Evolutionary conservation across 2,113 vertebrate genomes (phyloP), one percentile per base, ranked within the genome.

Genomic region (Cyprinus carpio): DNA sequence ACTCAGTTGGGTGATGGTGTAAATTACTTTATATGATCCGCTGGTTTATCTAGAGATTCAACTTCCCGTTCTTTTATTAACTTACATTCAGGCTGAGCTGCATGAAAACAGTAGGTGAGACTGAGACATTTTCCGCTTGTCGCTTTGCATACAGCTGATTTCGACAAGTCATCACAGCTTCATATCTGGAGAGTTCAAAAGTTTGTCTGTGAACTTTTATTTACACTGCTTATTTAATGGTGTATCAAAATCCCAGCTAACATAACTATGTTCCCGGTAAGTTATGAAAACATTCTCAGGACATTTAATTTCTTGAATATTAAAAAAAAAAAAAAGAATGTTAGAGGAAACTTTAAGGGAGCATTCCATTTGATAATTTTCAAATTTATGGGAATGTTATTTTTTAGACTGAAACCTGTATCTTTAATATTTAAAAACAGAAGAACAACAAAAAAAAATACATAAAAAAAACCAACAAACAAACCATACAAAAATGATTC

Each of bases 101-200:
- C 88, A 87, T 89, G 87, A 69, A 87, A 89, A 91, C 91, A 92
- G 87, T 90, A 87, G 88, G 88, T 87, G 87, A 92, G 89, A 92
- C 91, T 83, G 85, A 91, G 83, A 89, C 87, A 92, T 93, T 92
- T 94, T 94, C 91, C 90, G 90, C 92, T 87, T 94, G 92, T 94
- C 93, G 91, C 92, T 90, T 92, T 91, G 88, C 92, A 92, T 94
- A 79, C 85, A 67, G 75, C 81, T 43, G 78, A 81, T 91, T 92
- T 88, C 89, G 89, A 89, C 87, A 87, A 85, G 89, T 84, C 90
- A 87, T 90, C 84, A 75, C 90, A 89, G 89, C 87, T 92, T 92
- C 85, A 86, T 84, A 88, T 90, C 89, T 84, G 85, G 23, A 0
- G 84, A 87, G 92, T 93, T 94, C 93, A 94, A 75, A 86, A 94